These are phyloP conservation scores for Macrobrachium rosenbergii DNA, from an alignment of 1,140 invertebrate genomes.

Conservation along the genomic window DNA sequence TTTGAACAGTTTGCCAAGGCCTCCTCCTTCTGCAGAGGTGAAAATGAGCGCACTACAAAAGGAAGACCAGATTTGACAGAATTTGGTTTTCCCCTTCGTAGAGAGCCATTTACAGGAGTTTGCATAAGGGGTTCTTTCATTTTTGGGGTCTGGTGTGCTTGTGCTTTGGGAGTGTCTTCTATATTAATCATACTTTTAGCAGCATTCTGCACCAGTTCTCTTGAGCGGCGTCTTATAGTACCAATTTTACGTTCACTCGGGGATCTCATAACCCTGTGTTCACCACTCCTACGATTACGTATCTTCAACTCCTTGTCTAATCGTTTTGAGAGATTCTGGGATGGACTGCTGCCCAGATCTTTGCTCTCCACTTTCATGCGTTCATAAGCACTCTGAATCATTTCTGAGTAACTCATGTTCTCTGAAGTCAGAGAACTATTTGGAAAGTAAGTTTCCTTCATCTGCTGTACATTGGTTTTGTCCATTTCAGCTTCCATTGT, in stretches of 20 bases:
- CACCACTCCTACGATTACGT: conserved; percentile 73
- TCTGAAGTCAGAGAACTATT: conserved; percentile 21
- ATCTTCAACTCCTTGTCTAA: conserved; percentile 82
- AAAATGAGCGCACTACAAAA: conserved; percentile 43
- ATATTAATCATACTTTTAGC: conserved; percentile 31
- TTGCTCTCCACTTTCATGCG: conserved; percentile 62
- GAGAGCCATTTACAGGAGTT: conserved; percentile 49
- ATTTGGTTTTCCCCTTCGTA: conserved; percentile 63
- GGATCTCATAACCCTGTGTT: conserved; percentile 81
- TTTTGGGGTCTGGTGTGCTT: conserved; percentile 44
- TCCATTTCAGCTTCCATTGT: conserved; percentile 53
- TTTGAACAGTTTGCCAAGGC: not conserved
- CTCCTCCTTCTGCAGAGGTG: conserved; percentile 8
- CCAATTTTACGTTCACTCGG: conserved; percentile 86
- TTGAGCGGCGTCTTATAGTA: conserved; percentile 78
- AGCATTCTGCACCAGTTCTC: conserved; percentile 70
- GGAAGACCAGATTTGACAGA: conserved; percentile 64
- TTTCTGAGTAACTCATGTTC: conserved; percentile 61
- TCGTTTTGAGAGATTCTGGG: conserved; percentile 79
- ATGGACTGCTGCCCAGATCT: conserved; percentile 68
- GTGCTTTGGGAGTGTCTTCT: conserved; percentile 18
- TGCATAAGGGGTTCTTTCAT: conserved; percentile 54
- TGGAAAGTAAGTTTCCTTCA: conserved; percentile 57
- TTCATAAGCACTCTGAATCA: conserved; percentile 65
- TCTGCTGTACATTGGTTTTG: conserved; percentile 50